These are phyloP conservation scores for Haliclona indistincta DNA, from an alignment of 37 sponge, comb jelly and placozoan species.

Conservation along the genomic window DNA sequence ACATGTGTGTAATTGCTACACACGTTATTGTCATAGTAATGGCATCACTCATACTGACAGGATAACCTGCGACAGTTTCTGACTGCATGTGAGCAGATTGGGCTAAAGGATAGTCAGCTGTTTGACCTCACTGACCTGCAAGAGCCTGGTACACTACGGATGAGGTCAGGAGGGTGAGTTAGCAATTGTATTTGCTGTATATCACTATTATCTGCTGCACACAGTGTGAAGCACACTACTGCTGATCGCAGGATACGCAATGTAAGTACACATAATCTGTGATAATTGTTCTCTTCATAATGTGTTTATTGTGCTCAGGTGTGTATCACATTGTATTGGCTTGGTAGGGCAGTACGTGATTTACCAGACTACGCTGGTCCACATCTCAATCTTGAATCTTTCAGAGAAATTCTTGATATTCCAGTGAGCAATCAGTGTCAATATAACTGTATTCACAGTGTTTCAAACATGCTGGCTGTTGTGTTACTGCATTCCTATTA, in stretches of 20 bases:
- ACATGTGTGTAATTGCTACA: constrained; percentile 12
- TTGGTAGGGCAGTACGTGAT: constrained; percentile 57
- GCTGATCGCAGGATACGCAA: constrained; percentile 50
- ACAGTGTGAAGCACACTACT: constrained; percentile 43
- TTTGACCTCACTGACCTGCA: constrained; percentile 88
- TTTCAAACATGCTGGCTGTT: not conserved
- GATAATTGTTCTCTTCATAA: not conserved
- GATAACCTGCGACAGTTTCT: constrained; percentile 86
- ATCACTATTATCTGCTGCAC: not conserved
- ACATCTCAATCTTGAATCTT: constrained; percentile 65
- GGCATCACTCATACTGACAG: constrained; percentile 15
- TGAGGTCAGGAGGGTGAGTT: constrained; percentile 31
- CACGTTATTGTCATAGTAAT: not conserved
- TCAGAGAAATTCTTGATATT: constrained; percentile 46
- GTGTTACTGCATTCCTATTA: not conserved
- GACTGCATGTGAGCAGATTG: constrained; percentile 59
- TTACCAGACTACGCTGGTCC: constrained; percentile 71
- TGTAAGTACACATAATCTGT: constrained; percentile 34
- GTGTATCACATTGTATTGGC: constrained; percentile 82
- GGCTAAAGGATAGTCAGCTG: constrained; percentile 71
- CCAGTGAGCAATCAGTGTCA: not conserved
- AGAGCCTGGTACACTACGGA: constrained; percentile 20
- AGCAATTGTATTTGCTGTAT: not conserved
- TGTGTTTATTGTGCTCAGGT: constrained; percentile 44
- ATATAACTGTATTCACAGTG: not conserved